Percentiles rank a stretch among this genome's conserved stretches.
These are phyloP conservation scores for Furnarius figulus DNA, from an alignment of 2,113 vertebrate genomes.

Conservation along the genomic window DNA sequence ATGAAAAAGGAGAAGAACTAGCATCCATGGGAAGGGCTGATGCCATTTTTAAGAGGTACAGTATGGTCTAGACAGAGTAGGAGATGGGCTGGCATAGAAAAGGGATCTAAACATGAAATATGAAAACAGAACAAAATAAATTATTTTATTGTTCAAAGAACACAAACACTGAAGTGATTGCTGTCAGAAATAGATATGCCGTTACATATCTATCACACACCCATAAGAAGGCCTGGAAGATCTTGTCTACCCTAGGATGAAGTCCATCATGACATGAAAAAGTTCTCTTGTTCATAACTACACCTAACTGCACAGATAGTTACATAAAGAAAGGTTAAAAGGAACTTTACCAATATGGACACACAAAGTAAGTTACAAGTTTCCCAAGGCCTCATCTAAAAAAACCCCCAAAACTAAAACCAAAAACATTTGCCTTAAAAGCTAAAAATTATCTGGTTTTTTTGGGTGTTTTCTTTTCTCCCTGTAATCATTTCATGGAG, in stretches of 20 bases:
- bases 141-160: neutral
- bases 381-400: neutral
- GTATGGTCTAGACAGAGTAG: neutral
- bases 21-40: neutral
- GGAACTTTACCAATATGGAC: neutral
- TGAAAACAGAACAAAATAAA: neutral
- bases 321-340: neutral
- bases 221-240: neutral
- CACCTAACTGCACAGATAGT: neutral
- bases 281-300: neutral
- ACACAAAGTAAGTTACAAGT: neutral
- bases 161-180: neutral
- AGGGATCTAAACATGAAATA: neutral
- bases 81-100: neutral
- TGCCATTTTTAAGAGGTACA: neutral
- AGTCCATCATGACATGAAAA: rapidly evolving
- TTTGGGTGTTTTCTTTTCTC: neutral
- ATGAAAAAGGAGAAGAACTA: neutral
- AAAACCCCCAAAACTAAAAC: neutral
- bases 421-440: neutral
- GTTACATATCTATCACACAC: too few relatives aligned
- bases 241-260: neutral
- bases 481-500: neutral
- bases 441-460: neutral
- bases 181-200: neutral